Conservation (phyloP, 2,888 invertebrate genomes). For the Nebria brevicollis region DNA sequence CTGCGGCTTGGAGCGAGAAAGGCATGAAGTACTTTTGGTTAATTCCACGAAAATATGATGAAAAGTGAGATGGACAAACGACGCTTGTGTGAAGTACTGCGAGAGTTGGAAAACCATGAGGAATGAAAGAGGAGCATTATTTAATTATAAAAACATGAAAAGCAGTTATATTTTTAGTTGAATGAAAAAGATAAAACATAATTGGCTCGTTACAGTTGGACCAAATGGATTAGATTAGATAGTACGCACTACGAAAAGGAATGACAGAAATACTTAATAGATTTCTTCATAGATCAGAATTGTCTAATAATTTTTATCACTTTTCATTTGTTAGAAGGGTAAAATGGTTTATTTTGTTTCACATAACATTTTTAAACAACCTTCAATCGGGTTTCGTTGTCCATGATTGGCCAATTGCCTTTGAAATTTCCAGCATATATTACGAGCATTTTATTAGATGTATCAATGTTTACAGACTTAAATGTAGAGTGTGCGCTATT, state of each 20-base stretch:
- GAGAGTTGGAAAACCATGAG: not conserved
- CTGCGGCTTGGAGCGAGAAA: not conserved
- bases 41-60: not conserved
- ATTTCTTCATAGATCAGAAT: not conserved
- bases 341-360: too few relatives aligned
- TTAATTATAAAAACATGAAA: conserved; percentile 23
- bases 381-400: too few relatives aligned
- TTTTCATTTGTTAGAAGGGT: too few relatives aligned
- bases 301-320: too few relatives aligned
- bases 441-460: not conserved
- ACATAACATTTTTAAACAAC: too few relatives aligned
- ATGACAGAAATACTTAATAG: not conserved
- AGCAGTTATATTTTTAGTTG: conserved; percentile 14
- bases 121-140: conserved; percentile 12
- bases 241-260: not conserved
- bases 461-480: not conserved
- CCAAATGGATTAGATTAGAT: not conserved
- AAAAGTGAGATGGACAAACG: not conserved
- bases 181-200: conserved; percentile 9
- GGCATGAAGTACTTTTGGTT: not conserved
- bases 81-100: not conserved
- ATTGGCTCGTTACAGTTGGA: conserved; percentile 14
- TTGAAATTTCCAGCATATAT: too few relatives aligned
- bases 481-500: not conserved
- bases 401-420: too few relatives aligned